phyloP scores from a whole-genome alignment of 1,140 invertebrate species.

The Lucilia cuprina region DNA sequence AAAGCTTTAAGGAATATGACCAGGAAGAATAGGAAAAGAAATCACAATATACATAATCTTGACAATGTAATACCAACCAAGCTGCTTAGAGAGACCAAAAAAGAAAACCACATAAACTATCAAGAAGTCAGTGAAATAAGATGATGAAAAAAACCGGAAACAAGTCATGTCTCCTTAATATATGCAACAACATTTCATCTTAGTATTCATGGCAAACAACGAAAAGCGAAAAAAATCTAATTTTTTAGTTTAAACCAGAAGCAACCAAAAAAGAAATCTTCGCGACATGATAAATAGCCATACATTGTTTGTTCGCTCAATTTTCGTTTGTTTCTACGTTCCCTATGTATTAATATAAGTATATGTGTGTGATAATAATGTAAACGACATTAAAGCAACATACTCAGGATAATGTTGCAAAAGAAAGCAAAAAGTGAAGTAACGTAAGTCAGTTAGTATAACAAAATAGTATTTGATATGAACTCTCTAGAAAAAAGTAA shows the following conservation, averaged over 20 bases:
- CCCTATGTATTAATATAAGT: neutral
- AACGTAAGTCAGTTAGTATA: neutral
- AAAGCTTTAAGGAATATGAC: conserved; percentile 9
- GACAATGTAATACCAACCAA: neutral
- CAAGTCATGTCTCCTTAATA: conserved; percentile 39
- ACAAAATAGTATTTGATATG: neutral
- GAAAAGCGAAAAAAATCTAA: neutral
- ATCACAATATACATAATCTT: neutral
- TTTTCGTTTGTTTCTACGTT: neutral
- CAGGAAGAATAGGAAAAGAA: neutral
- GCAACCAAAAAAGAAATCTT: neutral
- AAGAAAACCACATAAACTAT: neutral
- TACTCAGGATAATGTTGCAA: neutral
- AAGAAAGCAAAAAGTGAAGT: neutral
- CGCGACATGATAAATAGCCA: conserved; percentile 6
- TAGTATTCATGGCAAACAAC: neutral
- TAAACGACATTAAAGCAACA: neutral
- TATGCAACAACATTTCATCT: conserved; percentile 38
- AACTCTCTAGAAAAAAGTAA: neutral
- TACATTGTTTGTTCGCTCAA: neutral
- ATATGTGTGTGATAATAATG: neutral
- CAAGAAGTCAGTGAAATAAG: neutral
- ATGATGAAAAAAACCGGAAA: conserved; percentile 16
- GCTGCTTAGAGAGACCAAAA: neutral
- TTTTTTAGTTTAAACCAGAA: neutral